phyloP scores from a whole-genome alignment of 2,888 invertebrate genomes.

The Chloroclysta siterata region DNA sequence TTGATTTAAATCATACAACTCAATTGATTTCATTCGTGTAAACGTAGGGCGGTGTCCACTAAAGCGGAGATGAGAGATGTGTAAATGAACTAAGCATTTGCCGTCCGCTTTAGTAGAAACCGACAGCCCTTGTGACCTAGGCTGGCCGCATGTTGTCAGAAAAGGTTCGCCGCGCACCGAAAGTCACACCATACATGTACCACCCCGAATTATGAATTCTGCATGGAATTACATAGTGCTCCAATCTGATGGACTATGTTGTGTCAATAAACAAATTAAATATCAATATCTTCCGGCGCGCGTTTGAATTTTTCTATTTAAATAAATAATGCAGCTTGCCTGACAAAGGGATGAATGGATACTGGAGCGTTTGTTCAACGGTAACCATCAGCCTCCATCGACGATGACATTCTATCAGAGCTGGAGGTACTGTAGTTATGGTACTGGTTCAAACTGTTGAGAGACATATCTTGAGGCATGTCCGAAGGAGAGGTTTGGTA shows the following conservation, averaged over 20 bases:
- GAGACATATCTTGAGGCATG: conserved; percentile 79
- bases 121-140: too few species aligned
- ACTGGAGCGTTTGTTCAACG: conserved; percentile 54
- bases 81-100: neutral
- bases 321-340: neutral
- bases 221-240: too few species aligned
- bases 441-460: conserved; percentile 65
- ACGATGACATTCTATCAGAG: conserved; percentile 64
- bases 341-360: conserved; percentile 6
- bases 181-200: too few species aligned
- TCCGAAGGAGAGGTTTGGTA: conserved; percentile 66
- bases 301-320: too few species aligned
- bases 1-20: conserved; percentile 1
- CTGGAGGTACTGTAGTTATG: conserved; percentile 59
- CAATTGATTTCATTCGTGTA: conserved; percentile 10
- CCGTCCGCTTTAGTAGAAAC: too few species aligned
- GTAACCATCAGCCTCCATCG: conserved; percentile 69
- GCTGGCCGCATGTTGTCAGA: too few species aligned
- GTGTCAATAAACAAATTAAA: too few species aligned
- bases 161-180: too few species aligned
- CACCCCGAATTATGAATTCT: too few species aligned
- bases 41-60: conserved; percentile 9
- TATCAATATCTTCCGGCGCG: too few species aligned
- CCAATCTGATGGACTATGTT: too few species aligned
- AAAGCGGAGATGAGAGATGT: conserved; percentile 2